Evolutionary conservation across 2,797 vertebrate species (phyloP).

Genomic region (Diglossa cyanea): DNA sequence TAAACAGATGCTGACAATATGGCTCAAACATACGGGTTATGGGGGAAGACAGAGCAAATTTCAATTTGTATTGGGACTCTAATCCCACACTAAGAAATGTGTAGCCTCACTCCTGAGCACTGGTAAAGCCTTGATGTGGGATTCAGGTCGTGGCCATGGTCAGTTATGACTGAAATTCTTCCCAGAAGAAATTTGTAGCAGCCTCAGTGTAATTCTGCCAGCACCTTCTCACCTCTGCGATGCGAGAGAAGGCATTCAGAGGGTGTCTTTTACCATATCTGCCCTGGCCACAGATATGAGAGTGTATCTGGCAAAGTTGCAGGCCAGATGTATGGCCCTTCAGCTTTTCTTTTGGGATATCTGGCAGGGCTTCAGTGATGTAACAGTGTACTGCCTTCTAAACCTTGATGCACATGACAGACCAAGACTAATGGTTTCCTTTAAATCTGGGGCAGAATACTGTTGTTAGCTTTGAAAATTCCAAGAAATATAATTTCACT

Average conservation of each 20-base stretch:
- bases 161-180: neutral
- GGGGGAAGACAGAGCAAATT: conserved; percentile 33
- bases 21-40: neutral
- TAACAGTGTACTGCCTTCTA: conserved; percentile 52
- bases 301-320: conserved; percentile 30
- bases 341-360: conserved; percentile 37
- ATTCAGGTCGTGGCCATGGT: conserved; percentile 7
- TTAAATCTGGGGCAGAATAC: conserved; percentile 70
- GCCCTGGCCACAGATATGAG: neutral
- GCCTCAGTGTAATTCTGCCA: conserved; percentile 16
- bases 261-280: neutral
- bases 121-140: conserved; percentile 40
- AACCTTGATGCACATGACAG: conserved; percentile 71
- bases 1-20: conserved; percentile 60
- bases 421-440: conserved; percentile 74
- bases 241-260: rapidly evolving
- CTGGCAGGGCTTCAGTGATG: conserved; percentile 60
- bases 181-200: conserved; percentile 1
- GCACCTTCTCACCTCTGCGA: conserved; percentile 22
- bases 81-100: neutral
- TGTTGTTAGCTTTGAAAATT: conserved; percentile 66
- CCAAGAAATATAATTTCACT: conserved; percentile 72
- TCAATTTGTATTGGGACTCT: conserved; percentile 52
- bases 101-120: neutral
- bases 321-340: conserved; percentile 48